Conservation (phyloP, 1,140 invertebrate species). For the Riptortus pedestris region DNA sequence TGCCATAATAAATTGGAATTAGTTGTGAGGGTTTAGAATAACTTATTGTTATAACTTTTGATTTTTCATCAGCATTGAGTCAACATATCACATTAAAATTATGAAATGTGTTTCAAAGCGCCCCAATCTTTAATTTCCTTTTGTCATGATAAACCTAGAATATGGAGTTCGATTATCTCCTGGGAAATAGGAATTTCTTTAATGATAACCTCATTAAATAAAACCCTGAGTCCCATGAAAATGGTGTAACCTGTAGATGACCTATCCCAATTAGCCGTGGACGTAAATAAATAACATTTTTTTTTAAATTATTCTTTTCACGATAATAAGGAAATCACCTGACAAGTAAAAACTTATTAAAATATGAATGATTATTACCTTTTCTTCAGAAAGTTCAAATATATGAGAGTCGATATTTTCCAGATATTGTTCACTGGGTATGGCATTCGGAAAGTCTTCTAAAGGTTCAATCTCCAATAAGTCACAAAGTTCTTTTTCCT, state of each 20-base stretch:
- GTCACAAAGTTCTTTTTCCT: conserved; percentile 5
- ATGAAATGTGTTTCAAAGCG: too few species aligned
- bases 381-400: conserved; percentile 8
- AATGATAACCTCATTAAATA: not conserved
- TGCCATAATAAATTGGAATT: too few species aligned
- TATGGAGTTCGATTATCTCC: too few species aligned
- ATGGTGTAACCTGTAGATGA: too few species aligned
- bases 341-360: not conserved
- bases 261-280: too few species aligned
- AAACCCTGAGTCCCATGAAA: not conserved
- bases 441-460: not conserved
- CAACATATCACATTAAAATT: too few species aligned
- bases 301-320: not conserved
- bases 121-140: too few species aligned
- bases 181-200: not conserved
- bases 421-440: not conserved
- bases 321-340: not conserved
- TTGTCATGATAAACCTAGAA: too few species aligned
- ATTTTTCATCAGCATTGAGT: too few species aligned
- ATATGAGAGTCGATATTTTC: not conserved
- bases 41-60: too few species aligned
- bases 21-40: too few species aligned
- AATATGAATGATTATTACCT: not conserved
- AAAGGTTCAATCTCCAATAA: not conserved
- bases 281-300: not conserved